phyloP scores from a whole-genome alignment of 2,797 vertebrate species.

The Poecile montanus region DNA sequence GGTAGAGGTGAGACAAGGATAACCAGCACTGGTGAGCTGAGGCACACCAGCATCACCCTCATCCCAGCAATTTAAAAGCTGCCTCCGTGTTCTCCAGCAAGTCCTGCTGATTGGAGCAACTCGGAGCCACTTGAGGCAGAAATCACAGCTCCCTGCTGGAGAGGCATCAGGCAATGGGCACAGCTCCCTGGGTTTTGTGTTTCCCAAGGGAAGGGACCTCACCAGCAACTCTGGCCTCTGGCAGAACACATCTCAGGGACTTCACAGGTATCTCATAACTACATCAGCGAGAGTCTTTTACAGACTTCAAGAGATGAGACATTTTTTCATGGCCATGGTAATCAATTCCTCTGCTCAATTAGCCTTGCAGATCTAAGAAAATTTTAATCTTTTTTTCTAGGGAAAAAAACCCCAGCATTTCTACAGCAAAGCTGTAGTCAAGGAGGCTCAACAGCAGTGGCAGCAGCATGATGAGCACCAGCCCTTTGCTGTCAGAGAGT shows the following conservation, averaged over 20 bases:
- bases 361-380: not conserved
- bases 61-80: not conserved
- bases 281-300: fast-evolving
- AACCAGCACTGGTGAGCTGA: not conserved
- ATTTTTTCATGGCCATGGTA: not conserved
- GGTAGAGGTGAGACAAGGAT: fast-evolving
- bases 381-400: not conserved
- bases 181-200: not conserved
- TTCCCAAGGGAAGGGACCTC: not conserved
- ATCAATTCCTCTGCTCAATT: constrained; percentile 27
- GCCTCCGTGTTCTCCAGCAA: fast-evolving
- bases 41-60: not conserved
- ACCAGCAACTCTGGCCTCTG: not conserved
- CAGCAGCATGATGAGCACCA: not conserved
- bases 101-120: not conserved
- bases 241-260: not conserved
- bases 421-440: fast-evolving
- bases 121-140: not conserved
- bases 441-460: not conserved
- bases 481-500: not conserved
- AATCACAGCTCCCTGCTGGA: not conserved
- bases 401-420: not conserved
- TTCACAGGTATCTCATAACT: not conserved
- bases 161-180: not conserved
- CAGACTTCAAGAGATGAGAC: not conserved